These are phyloP conservation scores for Glossosoma conforme DNA, from an alignment of 1,140 invertebrate species.

Conservation along the genomic window DNA sequence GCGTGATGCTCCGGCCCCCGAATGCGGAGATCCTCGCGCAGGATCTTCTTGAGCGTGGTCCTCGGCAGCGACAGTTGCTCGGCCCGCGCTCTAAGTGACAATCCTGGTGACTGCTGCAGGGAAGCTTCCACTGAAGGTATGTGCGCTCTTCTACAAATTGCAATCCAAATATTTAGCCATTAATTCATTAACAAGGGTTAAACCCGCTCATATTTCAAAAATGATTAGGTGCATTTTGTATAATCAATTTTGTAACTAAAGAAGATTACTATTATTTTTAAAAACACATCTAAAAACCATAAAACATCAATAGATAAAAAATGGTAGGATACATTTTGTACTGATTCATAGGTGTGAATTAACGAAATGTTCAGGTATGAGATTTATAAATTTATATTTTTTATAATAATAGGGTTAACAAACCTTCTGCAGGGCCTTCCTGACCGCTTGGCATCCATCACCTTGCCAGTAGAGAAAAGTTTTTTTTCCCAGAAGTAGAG, in stretches of 20 bases:
- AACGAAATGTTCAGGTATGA: too few species aligned
- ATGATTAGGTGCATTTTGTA: too few species aligned
- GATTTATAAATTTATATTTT: constrained; percentile 4
- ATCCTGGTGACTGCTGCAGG: constrained; percentile 23
- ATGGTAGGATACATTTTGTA: too few species aligned
- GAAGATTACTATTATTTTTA: background rate
- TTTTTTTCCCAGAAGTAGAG: constrained; percentile 35
- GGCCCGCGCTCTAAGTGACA: constrained; percentile 32
- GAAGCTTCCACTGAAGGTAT: constrained; percentile 27
- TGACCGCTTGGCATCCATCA: constrained; percentile 32
- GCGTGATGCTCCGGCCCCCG: background rate
- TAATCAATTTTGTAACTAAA: constrained; percentile 4
- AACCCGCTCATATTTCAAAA: too few species aligned
- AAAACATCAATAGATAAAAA: too few species aligned
- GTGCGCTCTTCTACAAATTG: constrained; percentile 20
- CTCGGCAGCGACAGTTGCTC: constrained; percentile 30
- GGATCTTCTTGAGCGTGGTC: constrained; percentile 31
- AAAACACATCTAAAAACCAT: too few species aligned
- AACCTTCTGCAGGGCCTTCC: constrained; percentile 34
- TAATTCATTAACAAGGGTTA: too few species aligned
- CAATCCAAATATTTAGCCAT: too few species aligned
- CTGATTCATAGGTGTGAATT: too few species aligned
- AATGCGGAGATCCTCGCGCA: constrained; percentile 23
- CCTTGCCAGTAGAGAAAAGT: constrained; percentile 33
- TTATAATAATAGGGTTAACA: background rate